phyloP scores from a whole-genome alignment of 2,888 invertebrate genomes.

The Napeogenes inachia region DNA sequence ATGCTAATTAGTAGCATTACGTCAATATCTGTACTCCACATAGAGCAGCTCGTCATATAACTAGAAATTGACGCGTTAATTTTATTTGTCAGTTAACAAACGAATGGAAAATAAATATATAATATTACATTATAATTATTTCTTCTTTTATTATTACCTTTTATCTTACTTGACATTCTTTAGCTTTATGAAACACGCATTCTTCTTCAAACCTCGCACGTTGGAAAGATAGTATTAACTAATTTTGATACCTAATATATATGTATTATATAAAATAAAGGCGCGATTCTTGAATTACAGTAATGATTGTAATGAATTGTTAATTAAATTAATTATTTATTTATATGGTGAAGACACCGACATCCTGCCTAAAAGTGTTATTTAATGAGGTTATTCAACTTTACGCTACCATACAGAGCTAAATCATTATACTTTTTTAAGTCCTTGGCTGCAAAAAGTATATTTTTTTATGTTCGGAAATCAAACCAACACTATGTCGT shows the following conservation, averaged over 20 bases:
- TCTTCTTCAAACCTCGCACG: constrained; percentile 3
- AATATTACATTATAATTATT: too few relatives aligned
- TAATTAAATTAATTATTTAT: constrained; percentile 35
- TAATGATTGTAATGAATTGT: too few relatives aligned
- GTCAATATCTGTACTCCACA: too few relatives aligned
- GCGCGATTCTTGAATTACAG: constrained; percentile 6
- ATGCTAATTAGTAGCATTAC: too few relatives aligned
- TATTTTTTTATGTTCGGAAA: not conserved
- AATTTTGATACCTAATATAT: too few relatives aligned
- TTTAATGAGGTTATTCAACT: constrained; percentile 16
- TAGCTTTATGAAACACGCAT: too few relatives aligned
- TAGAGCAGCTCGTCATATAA: too few relatives aligned
- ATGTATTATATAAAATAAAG: not conserved
- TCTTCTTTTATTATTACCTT: too few relatives aligned
- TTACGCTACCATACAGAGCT: not conserved
- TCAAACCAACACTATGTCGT: constrained; percentile 1
- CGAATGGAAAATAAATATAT: too few relatives aligned
- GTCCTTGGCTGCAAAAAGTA: not conserved
- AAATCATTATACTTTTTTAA: not conserved
- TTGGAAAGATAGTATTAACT: not conserved
- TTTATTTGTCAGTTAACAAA: too few relatives aligned
- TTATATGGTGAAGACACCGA: constrained; percentile 25
- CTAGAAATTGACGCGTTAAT: too few relatives aligned
- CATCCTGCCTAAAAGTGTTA: constrained; percentile 12
- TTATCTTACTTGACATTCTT: too few relatives aligned